Percentiles rank a stretch among this genome's conserved stretches.
Conservation (phyloP, 2,113 vertebrate species). For the Rutilus rutilus region DNA sequence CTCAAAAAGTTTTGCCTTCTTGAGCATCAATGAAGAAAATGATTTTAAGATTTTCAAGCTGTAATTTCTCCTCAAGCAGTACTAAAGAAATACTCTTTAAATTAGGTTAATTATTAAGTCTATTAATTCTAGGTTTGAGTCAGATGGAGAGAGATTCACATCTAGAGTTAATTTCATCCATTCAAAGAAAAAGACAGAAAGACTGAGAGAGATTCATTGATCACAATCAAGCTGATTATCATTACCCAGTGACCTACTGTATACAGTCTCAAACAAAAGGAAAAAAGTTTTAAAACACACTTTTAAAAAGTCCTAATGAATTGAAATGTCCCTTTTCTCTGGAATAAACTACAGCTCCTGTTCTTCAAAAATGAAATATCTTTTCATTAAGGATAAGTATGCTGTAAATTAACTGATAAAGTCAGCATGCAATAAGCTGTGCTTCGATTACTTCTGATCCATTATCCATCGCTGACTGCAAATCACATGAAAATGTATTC, state of each 20-base stretch:
- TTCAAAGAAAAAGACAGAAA: neutral
- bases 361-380: neutral
- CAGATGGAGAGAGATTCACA: neutral
- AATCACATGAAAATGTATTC: neutral
- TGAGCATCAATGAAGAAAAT: neutral
- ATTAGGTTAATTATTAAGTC: neutral
- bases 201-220: neutral
- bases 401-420: slow-evolving; percentile 25
- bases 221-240: slow-evolving; percentile 31
- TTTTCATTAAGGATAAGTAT: neutral
- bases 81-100: neutral
- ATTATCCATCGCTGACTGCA: slow-evolving; percentile 20
- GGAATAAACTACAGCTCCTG: neutral
- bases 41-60: neutral
- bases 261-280: neutral
- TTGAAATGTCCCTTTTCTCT: neutral
- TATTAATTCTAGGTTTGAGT: neutral
- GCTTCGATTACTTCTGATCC: slow-evolving; percentile 20
- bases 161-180: slow-evolving; percentile 11
- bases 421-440: slow-evolving; percentile 21
- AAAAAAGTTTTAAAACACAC: slow-evolving; percentile 10
- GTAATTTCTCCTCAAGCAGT: neutral
- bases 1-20: neutral
- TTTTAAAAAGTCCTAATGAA: neutral
- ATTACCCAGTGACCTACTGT: slow-evolving; percentile 11